Conservation (phyloP, 2,797 vertebrate genomes). For the Labroides dimidiatus region DNA sequence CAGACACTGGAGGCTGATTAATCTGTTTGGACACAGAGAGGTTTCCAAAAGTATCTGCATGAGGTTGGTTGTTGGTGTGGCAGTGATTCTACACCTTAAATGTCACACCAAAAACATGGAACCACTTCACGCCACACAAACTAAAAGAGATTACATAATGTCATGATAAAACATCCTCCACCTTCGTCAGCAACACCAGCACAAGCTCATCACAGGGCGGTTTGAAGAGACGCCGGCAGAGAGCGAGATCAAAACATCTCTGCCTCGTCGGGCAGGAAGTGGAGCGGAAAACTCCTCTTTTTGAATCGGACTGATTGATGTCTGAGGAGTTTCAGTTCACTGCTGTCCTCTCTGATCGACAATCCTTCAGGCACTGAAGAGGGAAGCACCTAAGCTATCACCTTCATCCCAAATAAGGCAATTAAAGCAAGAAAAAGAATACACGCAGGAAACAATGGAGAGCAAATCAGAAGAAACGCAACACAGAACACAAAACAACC, state of each 20-base stretch:
- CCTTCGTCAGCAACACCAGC: conserved; percentile 1
- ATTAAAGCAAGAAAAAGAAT: conserved; percentile 48
- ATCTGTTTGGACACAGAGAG: conserved; percentile 18
- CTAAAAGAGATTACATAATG: not conserved
- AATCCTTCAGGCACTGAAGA: conserved; percentile 74
- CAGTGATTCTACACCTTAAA: conserved; percentile 10
- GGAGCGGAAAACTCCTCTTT: conserved; percentile 16
- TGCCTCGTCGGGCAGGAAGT: not conserved
- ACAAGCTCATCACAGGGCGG: not conserved
- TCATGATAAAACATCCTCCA: not conserved
- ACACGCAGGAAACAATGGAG: conserved; percentile 23
- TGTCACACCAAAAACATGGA: conserved; percentile 7
- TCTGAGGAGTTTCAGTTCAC: not conserved
- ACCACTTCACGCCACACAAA: conserved; percentile 7
- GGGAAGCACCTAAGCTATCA: conserved; percentile 59
- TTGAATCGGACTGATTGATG: not conserved
- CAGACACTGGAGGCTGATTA: not conserved
- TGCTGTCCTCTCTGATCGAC: conserved; percentile 27
- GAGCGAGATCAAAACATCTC: conserved; percentile 2
- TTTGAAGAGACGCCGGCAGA: conserved; percentile 3
- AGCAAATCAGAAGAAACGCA: conserved; percentile 15
- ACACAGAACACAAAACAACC: conserved; percentile 6
- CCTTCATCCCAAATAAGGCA: conserved; percentile 73
- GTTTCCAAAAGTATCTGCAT: conserved; percentile 17
- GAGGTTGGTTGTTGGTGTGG: conserved; percentile 1